Percentiles rank a stretch among this genome's conserved stretches.
phyloP scores from a whole-genome alignment of 2,113 vertebrate genomes.

The Dolichallabes microphthalmus region DNA sequence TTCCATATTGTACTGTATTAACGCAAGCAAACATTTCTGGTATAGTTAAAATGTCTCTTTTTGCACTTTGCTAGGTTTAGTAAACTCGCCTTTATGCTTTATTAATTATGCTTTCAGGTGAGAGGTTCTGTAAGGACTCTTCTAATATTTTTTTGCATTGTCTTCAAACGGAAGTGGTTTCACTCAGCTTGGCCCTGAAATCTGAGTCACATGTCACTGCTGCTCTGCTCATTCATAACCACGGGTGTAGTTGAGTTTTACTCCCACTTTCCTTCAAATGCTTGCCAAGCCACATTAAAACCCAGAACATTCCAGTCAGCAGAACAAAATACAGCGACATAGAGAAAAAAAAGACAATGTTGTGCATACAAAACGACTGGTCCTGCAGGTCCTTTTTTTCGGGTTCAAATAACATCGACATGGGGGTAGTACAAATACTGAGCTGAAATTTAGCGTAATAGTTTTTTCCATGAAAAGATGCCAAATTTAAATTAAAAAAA shows the following conservation, averaged over 20 bases:
- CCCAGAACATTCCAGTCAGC: constrained; percentile 53
- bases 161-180: constrained; percentile 46
- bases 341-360: constrained; percentile 8
- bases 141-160: not conserved
- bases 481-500: constrained; percentile 2
- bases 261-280: constrained; percentile 36
- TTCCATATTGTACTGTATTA: not conserved
- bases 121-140: not conserved
- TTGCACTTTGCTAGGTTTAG: not conserved
- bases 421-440: constrained; percentile 5
- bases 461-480: constrained; percentile 23
- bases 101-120: not conserved
- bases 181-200: constrained; percentile 30
- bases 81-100: constrained; percentile 6
- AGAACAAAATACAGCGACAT: constrained; percentile 24
- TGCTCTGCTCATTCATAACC: constrained; percentile 55
- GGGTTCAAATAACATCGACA: constrained; percentile 34
- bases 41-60: not conserved
- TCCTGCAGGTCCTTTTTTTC: constrained; percentile 1
- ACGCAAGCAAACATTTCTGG: constrained; percentile 6
- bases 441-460: not conserved
- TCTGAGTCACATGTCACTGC: constrained; percentile 59
- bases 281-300: constrained; percentile 55
- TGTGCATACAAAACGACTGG: constrained; percentile 13
- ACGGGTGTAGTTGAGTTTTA: constrained; percentile 55